phyloP scores from a whole-genome alignment of 2,888 invertebrate genomes.

The Callimorpha dominula region DNA sequence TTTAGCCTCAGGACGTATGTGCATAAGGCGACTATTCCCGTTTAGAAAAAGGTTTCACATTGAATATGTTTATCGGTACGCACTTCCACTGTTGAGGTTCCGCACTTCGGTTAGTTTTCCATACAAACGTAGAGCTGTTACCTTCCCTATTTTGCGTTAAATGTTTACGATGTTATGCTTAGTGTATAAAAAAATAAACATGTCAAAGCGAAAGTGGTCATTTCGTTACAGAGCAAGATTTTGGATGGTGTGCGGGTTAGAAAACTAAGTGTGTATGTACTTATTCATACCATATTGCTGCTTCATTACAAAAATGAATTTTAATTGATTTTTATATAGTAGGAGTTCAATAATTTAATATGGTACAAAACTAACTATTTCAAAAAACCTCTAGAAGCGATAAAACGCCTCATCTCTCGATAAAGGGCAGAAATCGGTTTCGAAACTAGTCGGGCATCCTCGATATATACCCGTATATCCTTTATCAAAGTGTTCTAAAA shows the following conservation, averaged over 20 bases:
- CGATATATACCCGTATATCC: too few species aligned
- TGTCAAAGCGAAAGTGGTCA: too few species aligned
- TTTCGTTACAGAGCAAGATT: neutral
- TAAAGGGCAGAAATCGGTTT: too few species aligned
- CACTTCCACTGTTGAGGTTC: neutral
- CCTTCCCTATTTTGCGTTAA: neutral
- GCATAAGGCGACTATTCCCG: slow-evolving; percentile 4
- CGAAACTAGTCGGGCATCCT: too few species aligned
- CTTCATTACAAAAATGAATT: neutral
- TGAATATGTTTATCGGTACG: slow-evolving; percentile 4
- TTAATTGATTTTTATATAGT: neutral
- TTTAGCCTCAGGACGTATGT: slow-evolving; percentile 13
- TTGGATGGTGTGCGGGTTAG: neutral
- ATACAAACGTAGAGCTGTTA: neutral
- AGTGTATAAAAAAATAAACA: neutral
- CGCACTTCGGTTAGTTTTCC: neutral
- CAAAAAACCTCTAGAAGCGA: neutral
- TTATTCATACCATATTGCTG: neutral
- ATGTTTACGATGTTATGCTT: neutral
- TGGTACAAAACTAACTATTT: neutral
- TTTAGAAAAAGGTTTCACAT: neutral
- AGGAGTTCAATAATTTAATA: neutral
- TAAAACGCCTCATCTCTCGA: too few species aligned
- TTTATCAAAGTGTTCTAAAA: too few species aligned
- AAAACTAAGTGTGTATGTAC: neutral